A percentile compares a stretch with the other conserved stretches of the same genome.
These are phyloP conservation scores for Brachyrhaphis roseni DNA, from an alignment of 2,797 vertebrate genomes.

Conservation along the genomic window DNA sequence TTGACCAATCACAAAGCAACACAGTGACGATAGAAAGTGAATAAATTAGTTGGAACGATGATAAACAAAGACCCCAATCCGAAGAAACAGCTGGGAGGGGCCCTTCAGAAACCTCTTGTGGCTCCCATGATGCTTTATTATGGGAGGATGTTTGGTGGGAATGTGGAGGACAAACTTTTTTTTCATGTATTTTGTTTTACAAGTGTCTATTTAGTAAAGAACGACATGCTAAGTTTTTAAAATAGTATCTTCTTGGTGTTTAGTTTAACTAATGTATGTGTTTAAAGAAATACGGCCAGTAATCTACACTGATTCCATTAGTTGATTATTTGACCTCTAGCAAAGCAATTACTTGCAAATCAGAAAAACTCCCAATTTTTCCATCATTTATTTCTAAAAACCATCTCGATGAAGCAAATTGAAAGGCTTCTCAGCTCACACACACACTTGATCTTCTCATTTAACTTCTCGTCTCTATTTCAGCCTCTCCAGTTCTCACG, in stretches of 20 bases:
- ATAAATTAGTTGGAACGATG: constrained; percentile 72
- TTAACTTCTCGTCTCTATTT: constrained; percentile 67
- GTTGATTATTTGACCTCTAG: neutral
- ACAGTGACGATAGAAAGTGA: constrained; percentile 71
- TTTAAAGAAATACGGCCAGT: neutral
- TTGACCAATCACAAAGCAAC: constrained; percentile 74
- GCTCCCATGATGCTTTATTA: constrained; percentile 43
- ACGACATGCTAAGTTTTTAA: neutral
- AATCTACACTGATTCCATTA: neutral
- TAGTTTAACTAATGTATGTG: too few relatives aligned
- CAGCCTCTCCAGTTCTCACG: constrained; percentile 72
- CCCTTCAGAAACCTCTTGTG: constrained; percentile 44
- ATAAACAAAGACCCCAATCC: constrained; percentile 62
- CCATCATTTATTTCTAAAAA: neutral
- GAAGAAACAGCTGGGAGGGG: constrained; percentile 77
- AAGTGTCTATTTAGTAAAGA: constrained; percentile 1
- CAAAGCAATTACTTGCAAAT: neutral
- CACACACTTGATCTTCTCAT: constrained; percentile 40
- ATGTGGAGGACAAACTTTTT: constrained; percentile 66
- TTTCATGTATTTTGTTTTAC: constrained; percentile 6
- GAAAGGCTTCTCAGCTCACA: constrained; percentile 27
- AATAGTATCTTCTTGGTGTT: neutral
- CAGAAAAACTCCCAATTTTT: neutral
- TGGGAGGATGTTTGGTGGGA: constrained; percentile 72
- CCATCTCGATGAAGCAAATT: constrained; percentile 5